Evolutionary conservation across 30 jellyfish, hydroid and myxozoan genomes (phyloP), one percentile per base, ranked within the genome.

Genomic region (Aurelia aurita): DNA sequence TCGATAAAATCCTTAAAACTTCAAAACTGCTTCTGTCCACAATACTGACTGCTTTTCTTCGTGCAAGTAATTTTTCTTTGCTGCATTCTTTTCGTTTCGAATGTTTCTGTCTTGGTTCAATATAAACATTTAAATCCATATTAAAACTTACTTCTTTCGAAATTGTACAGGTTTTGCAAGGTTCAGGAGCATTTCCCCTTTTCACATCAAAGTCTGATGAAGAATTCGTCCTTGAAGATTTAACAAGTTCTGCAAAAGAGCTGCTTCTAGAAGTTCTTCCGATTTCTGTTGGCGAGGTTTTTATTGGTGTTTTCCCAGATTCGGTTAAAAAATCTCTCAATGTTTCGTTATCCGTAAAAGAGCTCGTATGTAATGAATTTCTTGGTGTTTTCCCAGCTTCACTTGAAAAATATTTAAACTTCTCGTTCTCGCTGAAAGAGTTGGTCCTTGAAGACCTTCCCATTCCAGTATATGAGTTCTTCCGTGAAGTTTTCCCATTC

Each of bases 1-100:
- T 62, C 2, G 91, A 49, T 76, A 81, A 60, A 47, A 81, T 45
- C 65, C 91, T 67, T 54, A 81, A 45, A 19, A 67, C 91, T 28
- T 81, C 85, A 35, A 55, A 66, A 68, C 85, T 81, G 69, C 67
- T 77, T 29, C 85, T 69, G 18, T 81, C 58, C 9, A 69, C 47
- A 34, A 81, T 32, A 28, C 82, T 64, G 22, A 81, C 78, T 25
- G 69, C 91, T 35, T 81, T 81, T 31, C 91, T 54, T 6, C 91
- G 82, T 19, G 27, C 72, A 27, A 14, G 46, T 13, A 72, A 19
- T 16, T 59, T 19, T 43, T 81, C 91, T 18, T 12, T 58, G 63
- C 29, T n/a, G 67, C 72, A 53, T 16, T 13, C 75, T 25, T 35
- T 29, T 28, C 44, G 71, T 9, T 54, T 55, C 20, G 35, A 14